A percentile compares a stretch with the other conserved stretches of the same genome.
Conservation (phyloP, 2,113 vertebrate species). For the Polypterus senegalus region DNA sequence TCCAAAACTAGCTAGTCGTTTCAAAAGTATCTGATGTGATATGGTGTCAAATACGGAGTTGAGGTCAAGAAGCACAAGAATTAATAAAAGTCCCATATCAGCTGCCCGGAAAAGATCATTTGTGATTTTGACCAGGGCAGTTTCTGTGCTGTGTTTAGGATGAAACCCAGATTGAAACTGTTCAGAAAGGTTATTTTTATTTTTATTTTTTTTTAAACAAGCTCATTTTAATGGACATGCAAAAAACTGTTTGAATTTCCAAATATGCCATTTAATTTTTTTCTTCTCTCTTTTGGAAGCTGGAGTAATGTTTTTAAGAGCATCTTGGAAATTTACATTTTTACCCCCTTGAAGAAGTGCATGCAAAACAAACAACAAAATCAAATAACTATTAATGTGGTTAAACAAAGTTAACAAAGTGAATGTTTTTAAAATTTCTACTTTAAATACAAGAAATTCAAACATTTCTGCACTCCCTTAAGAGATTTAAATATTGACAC, state of each 20-base stretch:
- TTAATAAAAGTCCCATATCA: too few species aligned
- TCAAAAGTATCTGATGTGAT: too few species aligned
- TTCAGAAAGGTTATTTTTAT: too few species aligned
- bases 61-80: too few species aligned
- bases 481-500: slow-evolving; percentile 20
- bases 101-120: too few species aligned
- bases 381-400: slow-evolving; percentile 13
- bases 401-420: slow-evolving; percentile 41
- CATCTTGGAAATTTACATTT: slow-evolving; percentile 25
- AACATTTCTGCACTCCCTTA: slow-evolving; percentile 35
- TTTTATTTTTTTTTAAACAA: too few species aligned
- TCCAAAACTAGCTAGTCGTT: too few species aligned
- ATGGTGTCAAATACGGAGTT: too few species aligned
- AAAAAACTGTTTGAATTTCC: slow-evolving; percentile 61
- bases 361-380: slow-evolving; percentile 38
- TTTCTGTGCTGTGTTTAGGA: too few species aligned
- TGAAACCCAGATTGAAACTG: too few species aligned
- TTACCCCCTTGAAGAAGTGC: slow-evolving; percentile 49
- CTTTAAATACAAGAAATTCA: slow-evolving; percentile 46
- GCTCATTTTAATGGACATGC: slow-evolving; percentile 66
- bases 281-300: background rate
- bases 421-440: slow-evolving; percentile 41
- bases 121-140: too few species aligned
- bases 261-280: slow-evolving; percentile 45
- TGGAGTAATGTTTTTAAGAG: slow-evolving; percentile 9